Evolutionary conservation across 2,888 invertebrate genomes (phyloP), one percentile per base, ranked within the genome.

Genomic region (Epirrhoe tristata): DNA sequence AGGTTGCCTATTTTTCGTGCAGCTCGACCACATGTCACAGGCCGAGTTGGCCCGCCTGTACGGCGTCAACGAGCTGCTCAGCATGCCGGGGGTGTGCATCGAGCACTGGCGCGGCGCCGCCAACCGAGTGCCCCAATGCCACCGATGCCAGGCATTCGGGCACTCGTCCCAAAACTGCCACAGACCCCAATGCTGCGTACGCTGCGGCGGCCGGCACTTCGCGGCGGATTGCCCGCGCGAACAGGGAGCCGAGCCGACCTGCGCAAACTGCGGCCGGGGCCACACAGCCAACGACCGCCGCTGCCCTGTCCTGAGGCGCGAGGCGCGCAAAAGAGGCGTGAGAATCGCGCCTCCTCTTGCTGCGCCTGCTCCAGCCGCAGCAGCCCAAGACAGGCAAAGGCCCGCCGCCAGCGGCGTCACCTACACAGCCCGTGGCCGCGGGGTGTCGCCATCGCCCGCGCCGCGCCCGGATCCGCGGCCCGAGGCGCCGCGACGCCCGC

Each of bases 181-280:
- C 16, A 14, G 16, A 0, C 48, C 48, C 14, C 48, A 5, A 1
- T 16, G 48, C 0, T 48, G 48, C 16, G 48, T 48, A 6, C 48
- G 48, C 6, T 48, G 48, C 6, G 48, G 48, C 0, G 48, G 48
- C 3, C 48, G 16, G 5, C 48, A 48, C 6, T 16, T 48, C 16
- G 48, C 48, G 6, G 48, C 48, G 48, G 48, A 48, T 16, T 48
- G 48, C 16, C 48, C 48, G n/a, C n/a, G n/a, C n/a, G 14, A 48
- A 0, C 0, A 6, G 48, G 1, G 0, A 6, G 48, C 48, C 0
- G 16, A 16, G 39, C 62, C 61, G 54, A 61, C 57, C 14, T 75
- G 77, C 50, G 67, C 63, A 0, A 75, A 74, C 62, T 73, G 71
- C 51, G 54, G 16, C 0, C 63, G 65, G 0, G n/a, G 12, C 0